phyloP scores from a whole-genome alignment of 2,888 invertebrate species.

The Parnassius mnemosyne region DNA sequence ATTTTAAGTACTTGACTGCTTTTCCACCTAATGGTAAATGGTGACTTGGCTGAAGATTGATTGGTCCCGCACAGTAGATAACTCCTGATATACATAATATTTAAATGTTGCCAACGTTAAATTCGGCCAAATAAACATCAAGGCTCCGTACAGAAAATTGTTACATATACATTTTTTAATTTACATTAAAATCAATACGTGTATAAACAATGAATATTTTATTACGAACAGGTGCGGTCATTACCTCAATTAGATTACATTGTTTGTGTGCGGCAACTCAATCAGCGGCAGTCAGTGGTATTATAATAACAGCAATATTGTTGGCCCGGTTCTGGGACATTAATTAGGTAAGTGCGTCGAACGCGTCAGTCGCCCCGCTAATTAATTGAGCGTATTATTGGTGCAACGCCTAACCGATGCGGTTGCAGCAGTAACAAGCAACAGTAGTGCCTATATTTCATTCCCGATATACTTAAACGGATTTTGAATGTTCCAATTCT shows the following conservation, averaged over 20 bases:
- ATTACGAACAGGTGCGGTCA: constrained; percentile 21
- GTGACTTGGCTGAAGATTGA: too few relatives aligned
- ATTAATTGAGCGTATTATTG: constrained; percentile 75
- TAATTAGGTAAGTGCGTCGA: constrained; percentile 72
- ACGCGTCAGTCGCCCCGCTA: constrained; percentile 60
- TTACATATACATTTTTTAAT: constrained; percentile 22
- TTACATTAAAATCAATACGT: constrained; percentile 10
- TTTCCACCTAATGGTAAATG: too few relatives aligned
- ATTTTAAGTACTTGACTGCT: too few relatives aligned
- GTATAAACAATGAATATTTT: constrained; percentile 20
- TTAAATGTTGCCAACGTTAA: too few relatives aligned
- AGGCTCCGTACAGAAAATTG: background rate
- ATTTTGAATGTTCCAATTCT: too few relatives aligned
- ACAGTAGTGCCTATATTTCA: background rate
- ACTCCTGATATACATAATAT: too few relatives aligned
- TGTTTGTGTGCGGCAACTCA: constrained; percentile 54
- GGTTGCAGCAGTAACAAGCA: constrained; percentile 40
- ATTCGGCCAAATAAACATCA: too few relatives aligned
- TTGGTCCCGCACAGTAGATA: too few relatives aligned
- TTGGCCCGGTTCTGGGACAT: constrained; percentile 59
- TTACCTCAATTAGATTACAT: constrained; percentile 40
- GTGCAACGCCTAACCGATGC: constrained; percentile 58
- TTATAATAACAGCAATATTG: constrained; percentile 58
- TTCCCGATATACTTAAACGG: background rate
- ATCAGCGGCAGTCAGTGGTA: constrained; percentile 55